phyloP scores from a whole-genome alignment of 2,113 vertebrate genomes.

The Chaetorhynchus papuensis region DNA sequence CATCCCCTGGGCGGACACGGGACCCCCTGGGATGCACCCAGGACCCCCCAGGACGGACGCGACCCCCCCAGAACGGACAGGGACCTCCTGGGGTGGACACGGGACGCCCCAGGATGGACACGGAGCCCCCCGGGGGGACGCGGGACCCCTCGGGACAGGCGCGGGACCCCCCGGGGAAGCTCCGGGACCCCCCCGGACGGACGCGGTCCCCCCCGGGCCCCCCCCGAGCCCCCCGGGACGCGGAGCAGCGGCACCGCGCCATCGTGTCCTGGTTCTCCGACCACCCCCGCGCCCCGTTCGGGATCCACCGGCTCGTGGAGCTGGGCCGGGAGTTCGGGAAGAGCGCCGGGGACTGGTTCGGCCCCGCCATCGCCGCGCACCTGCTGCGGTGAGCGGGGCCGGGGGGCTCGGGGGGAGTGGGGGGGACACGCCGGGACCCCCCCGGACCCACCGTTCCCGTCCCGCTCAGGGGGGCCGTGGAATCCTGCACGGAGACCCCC shows the following conservation, averaged over 20 bases:
- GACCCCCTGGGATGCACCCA: neutral
- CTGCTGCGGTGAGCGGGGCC: neutral
- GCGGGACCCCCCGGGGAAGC: neutral
- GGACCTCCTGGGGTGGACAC: neutral
- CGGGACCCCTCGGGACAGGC: neutral
- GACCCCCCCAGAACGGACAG: neutral
- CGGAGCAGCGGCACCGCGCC: neutral
- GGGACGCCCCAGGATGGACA: neutral
- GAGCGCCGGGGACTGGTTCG: neutral
- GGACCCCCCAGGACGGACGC: neutral
- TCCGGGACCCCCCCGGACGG: neutral
- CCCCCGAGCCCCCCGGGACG: neutral
- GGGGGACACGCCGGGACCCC: neutral
- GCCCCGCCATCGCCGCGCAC: neutral
- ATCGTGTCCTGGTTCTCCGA: neutral
- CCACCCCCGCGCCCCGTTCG: neutral
- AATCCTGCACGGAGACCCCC: neutral
- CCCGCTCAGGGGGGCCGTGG: neutral
- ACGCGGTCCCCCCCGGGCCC: too few species aligned
- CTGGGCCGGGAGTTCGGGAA: neutral
- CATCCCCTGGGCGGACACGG: neutral
- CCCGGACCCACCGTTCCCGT: neutral
- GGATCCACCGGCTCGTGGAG: neutral
- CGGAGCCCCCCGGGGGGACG: neutral
- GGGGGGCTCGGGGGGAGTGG: neutral